These are phyloP conservation scores for Lacerta bilineata DNA, from an alignment of 2,797 vertebrate species.

Conservation along the genomic window DNA sequence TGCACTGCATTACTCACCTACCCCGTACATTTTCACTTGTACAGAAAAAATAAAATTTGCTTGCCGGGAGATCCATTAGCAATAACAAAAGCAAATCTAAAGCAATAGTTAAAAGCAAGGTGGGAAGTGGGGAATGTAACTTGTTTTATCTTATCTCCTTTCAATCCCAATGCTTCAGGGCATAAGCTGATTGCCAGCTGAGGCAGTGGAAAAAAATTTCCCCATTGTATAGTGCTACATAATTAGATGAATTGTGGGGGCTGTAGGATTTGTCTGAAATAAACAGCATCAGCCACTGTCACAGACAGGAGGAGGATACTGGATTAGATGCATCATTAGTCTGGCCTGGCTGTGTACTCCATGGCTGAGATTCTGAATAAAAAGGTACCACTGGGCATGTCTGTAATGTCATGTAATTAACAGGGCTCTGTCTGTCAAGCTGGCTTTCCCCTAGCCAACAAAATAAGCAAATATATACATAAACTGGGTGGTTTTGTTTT, in stretches of 20 bases:
- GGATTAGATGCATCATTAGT: slow-evolving; percentile 53
- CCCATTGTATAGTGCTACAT: slow-evolving; percentile 61
- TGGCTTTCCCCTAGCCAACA: slow-evolving; percentile 25
- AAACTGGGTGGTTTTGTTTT: background rate
- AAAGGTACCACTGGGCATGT: slow-evolving; percentile 25
- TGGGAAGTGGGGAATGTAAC: slow-evolving; percentile 26
- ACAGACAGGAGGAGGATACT: slow-evolving; percentile 49
- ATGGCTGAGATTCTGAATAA: slow-evolving; percentile 53
- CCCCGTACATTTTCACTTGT: slow-evolving; percentile 44
- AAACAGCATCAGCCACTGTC: slow-evolving; percentile 46
- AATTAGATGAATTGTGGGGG: slow-evolving; percentile 66
- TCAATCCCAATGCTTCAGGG: slow-evolving; percentile 65
- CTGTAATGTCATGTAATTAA: slow-evolving; percentile 21
- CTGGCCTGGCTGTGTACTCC: slow-evolving; percentile 40
- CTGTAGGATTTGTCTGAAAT: slow-evolving; percentile 63
- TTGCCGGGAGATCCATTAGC: slow-evolving; percentile 62
- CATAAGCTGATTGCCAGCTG: slow-evolving; percentile 72
- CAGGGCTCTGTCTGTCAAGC: slow-evolving; percentile 35
- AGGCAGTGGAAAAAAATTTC: slow-evolving; percentile 49
- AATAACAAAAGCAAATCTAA: slow-evolving; percentile 60
- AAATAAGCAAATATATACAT: slow-evolving; percentile 37
- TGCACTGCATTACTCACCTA: slow-evolving; percentile 45
- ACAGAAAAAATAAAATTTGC: slow-evolving; percentile 64
- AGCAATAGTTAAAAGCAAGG: slow-evolving; percentile 66
- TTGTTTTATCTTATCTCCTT: slow-evolving; percentile 70